phyloP scores from a whole-genome alignment of 2,888 invertebrate genomes.

The Sphaerophoria taeniata region DNA sequence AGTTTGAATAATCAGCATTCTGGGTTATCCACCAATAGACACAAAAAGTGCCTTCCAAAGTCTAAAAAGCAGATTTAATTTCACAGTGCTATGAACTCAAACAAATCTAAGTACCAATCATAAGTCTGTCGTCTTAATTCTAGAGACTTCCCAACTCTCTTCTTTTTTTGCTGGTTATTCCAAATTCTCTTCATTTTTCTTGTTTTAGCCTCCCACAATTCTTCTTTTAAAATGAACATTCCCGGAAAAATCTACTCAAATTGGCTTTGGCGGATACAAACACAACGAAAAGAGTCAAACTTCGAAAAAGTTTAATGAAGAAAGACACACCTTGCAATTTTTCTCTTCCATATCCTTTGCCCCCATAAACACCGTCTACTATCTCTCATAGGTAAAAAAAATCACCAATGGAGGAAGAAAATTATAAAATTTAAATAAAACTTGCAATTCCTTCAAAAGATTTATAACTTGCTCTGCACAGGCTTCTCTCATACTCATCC shows the following conservation, averaged over 20 bases:
- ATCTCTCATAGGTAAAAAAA: not conserved
- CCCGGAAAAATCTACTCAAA: not conserved
- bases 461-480: constrained; percentile 13
- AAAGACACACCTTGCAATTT: too few relatives aligned
- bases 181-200: not conserved
- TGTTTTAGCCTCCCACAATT: not conserved
- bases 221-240: too few relatives aligned
- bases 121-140: not conserved
- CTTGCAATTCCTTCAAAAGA: constrained; percentile 39
- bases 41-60: not conserved
- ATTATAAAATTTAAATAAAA: constrained; percentile 46
- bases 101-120: not conserved
- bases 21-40: not conserved
- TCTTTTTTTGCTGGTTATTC: not conserved
- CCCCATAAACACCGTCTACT: not conserved
- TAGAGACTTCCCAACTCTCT: not conserved
- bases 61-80: constrained; percentile 12
- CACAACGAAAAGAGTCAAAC: not conserved
- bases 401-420: not conserved
- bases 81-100: constrained; percentile 29
- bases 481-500: not conserved
- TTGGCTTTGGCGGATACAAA: not conserved
- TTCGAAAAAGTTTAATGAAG: not conserved
- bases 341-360: not conserved
- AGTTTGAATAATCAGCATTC: not conserved